These are phyloP conservation scores for Enteromius treurensis DNA, from an alignment of 2,797 vertebrate genomes.

Conservation along the genomic window DNA sequence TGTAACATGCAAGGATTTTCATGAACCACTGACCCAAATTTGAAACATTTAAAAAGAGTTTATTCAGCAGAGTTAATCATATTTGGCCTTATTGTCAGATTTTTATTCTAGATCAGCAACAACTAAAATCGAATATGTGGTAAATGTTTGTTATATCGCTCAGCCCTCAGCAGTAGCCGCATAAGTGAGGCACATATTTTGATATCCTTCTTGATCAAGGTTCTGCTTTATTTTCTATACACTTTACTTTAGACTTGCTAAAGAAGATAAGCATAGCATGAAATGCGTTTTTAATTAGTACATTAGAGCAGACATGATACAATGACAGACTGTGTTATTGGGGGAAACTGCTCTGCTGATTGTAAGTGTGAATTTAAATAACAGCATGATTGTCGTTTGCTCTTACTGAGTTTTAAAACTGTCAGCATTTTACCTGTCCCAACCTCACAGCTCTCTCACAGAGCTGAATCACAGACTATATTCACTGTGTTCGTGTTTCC, in stretches of 20 bases:
- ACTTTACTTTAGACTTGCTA: not conserved
- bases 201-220: not conserved
- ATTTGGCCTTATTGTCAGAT: not conserved
- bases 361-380: conserved; percentile 61
- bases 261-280: not conserved
- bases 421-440: conserved; percentile 26
- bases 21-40: not conserved
- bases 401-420: conserved; percentile 12
- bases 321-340: conserved; percentile 2
- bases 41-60: not conserved
- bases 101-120: not conserved
- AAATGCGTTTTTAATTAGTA: not conserved
- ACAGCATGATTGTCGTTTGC: conserved; percentile 70
- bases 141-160: not conserved
- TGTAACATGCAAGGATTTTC: not conserved
- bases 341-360: conserved; percentile 66
- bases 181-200: not conserved
- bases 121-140: not conserved
- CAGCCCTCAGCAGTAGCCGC: not conserved
- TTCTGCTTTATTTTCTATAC: not conserved
- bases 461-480: conserved; percentile 26
- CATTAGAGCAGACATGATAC: not conserved
- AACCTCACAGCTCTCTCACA: conserved; percentile 12
- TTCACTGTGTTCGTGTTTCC: conserved; percentile 39
- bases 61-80: not conserved